These are phyloP conservation scores for Bicyclus anynana DNA, from an alignment of 1,140 invertebrate genomes.

Conservation along the genomic window DNA sequence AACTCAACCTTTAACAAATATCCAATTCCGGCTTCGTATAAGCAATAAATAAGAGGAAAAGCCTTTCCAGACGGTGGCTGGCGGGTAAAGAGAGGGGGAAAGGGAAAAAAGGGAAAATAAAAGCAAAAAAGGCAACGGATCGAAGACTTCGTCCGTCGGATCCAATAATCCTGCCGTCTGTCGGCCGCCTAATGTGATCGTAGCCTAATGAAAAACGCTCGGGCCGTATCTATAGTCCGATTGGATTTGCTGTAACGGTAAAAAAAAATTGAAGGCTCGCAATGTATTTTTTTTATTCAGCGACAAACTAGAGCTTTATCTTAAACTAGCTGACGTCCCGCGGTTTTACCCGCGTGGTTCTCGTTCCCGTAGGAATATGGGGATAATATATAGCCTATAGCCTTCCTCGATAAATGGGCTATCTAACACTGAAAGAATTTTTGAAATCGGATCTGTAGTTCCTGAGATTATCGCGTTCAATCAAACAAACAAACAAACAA, in stretches of 20 bases:
- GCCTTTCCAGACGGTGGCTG: constrained; percentile 66
- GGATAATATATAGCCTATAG: too few species aligned
- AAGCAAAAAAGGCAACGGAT: constrained; percentile 63
- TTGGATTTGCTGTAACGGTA: not conserved
- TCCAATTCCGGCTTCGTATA: constrained; percentile 73
- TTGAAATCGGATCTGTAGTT: too few species aligned
- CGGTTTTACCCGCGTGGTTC: too few species aligned
- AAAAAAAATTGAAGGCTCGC: too few species aligned
- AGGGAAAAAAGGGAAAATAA: constrained; percentile 40
- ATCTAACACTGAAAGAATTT: too few species aligned
- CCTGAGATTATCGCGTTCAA: too few species aligned
- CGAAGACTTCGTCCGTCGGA: constrained; percentile 73
- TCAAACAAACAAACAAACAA: too few species aligned
- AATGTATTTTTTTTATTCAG: too few species aligned
- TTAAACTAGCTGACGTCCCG: too few species aligned
- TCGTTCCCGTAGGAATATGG: too few species aligned
- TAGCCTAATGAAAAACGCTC: constrained; percentile 72
- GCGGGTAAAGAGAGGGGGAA: constrained; percentile 24
- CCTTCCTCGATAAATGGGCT: too few species aligned
- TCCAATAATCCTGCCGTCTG: constrained; percentile 74
- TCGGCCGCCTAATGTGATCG: constrained; percentile 74
- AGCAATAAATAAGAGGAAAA: constrained; percentile 76
- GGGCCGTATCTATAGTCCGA: constrained; percentile 36
- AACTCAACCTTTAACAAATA: constrained; percentile 69
- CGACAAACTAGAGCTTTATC: too few species aligned